Evolutionary conservation across 1,140 invertebrate species (phyloP).

Genomic region (Stenopsyche tienmushanensis): DNA sequence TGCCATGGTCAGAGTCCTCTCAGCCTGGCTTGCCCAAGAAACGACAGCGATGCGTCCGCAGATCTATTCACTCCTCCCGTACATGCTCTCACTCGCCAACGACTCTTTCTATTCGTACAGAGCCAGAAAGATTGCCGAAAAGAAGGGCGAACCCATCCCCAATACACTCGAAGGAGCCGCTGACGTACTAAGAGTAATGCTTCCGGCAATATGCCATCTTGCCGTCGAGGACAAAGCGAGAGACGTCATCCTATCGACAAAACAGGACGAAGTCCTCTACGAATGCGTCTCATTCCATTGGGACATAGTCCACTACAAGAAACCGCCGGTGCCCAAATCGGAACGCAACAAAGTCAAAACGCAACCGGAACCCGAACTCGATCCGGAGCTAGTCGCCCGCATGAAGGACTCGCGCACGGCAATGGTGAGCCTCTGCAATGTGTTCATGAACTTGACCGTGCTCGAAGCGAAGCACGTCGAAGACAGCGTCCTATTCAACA

Average conservation of each 20-base stretch:
- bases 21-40: conserved; percentile 89
- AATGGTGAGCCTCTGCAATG: conserved; percentile 85
- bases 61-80: conserved; percentile 76
- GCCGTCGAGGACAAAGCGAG: conserved; percentile 85
- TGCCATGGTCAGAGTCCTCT: conserved; percentile 79
- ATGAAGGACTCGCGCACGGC: conserved; percentile 80
- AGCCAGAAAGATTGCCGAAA: conserved; percentile 63
- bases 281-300: conserved; percentile 82
- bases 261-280: conserved; percentile 77
- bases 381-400: conserved; percentile 70
- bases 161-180: conserved; percentile 60
- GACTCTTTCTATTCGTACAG: conserved; percentile 76
- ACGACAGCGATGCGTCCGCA: conserved; percentile 84
- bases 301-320: conserved; percentile 83
- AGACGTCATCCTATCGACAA: conserved; percentile 74
- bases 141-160: conserved; percentile 56
- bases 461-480: conserved; percentile 81
- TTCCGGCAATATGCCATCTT: conserved; percentile 87
- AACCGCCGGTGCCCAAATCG: conserved; percentile 74
- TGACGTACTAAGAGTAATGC: conserved; percentile 78
- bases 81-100: conserved; percentile 75
- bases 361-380: conserved; percentile 72
- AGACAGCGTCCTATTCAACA: conserved; percentile 72
- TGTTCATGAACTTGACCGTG: conserved; percentile 90
- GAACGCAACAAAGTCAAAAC: conserved; percentile 72